phyloP scores from a whole-genome alignment of 1,140 invertebrate genomes.

The Papilio polyxenes region DNA sequence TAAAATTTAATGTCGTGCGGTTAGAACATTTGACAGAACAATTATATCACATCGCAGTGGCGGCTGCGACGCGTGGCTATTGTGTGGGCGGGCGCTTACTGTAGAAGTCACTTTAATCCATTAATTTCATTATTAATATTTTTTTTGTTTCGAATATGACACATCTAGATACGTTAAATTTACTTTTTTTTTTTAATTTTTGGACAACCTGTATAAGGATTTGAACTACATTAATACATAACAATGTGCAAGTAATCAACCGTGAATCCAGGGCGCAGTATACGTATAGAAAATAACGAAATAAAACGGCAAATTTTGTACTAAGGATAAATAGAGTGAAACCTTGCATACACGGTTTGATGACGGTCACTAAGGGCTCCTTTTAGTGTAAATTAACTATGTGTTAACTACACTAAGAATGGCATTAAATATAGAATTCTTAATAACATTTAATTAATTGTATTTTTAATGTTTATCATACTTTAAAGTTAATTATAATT shows the following conservation, averaged over 20 bases:
- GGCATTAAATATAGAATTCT: too few species aligned
- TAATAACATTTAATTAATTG: too few species aligned
- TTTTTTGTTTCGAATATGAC: not conserved
- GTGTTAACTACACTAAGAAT: too few species aligned
- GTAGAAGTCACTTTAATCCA: not conserved
- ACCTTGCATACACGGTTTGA: not conserved
- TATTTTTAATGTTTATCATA: not conserved
- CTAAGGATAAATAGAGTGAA: slow-evolving; percentile 22
- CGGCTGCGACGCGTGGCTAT: not conserved
- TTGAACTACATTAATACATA: slow-evolving; percentile 23
- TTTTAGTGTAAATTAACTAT: too few species aligned
- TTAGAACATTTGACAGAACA: slow-evolving; percentile 20
- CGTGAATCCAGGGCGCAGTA: slow-evolving; percentile 46
- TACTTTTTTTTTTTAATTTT: not conserved
- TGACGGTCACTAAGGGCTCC: too few species aligned
- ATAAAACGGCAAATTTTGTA: slow-evolving; percentile 27
- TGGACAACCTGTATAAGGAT: slow-evolving; percentile 35
- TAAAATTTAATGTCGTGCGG: slow-evolving; percentile 28
- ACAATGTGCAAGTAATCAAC: slow-evolving; percentile 53
- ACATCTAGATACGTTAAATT: not conserved
- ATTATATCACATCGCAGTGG: not conserved
- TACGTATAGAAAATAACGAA: slow-evolving; percentile 32
- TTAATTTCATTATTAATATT: not conserved
- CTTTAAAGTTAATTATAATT: slow-evolving; percentile 34
- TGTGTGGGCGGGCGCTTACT: slow-evolving; percentile 1